Evolutionary conservation across 2,797 vertebrate genomes (phyloP).

Genomic region (Lagocephalus sceleratus): DNA sequence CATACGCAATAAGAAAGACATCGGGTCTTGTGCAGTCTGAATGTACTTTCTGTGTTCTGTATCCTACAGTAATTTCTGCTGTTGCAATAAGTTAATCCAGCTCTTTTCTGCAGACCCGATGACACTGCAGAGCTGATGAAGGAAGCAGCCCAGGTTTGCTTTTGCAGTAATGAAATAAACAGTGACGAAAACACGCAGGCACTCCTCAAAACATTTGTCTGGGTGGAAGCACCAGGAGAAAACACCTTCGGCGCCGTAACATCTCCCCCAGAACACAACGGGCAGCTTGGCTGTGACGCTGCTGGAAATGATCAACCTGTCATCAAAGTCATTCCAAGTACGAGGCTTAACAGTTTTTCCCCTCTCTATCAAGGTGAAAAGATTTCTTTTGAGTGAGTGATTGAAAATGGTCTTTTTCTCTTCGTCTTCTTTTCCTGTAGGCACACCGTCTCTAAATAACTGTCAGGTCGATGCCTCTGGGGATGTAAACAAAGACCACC

Average conservation of each 20-base stretch:
- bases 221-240: slow-evolving; percentile 63
- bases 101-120: slow-evolving; percentile 51
- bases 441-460: slow-evolving; percentile 51
- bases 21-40: too few relatives aligned
- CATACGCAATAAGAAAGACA: background rate
- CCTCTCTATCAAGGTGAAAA: slow-evolving; percentile 1
- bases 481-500: slow-evolving; percentile 15
- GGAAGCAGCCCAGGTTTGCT: slow-evolving; percentile 54
- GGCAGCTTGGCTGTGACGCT: slow-evolving; percentile 3
- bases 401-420: background rate
- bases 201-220: slow-evolving; percentile 72
- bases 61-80: too few relatives aligned
- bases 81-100: background rate
- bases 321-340: slow-evolving; percentile 24
- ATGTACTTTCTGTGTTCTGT: too few relatives aligned
- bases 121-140: slow-evolving; percentile 69
- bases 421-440: slow-evolving; percentile 14
- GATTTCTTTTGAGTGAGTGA: background rate
- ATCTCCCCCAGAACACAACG: slow-evolving; percentile 5
- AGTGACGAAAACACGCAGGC: slow-evolving; percentile 63
- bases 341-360: background rate
- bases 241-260: slow-evolving; percentile 23
- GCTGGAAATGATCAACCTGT: slow-evolving; percentile 9
- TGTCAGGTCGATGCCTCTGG: slow-evolving; percentile 1
- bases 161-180: slow-evolving; percentile 30